phyloP scores from a whole-genome alignment of 2,797 vertebrate genomes.

The Enteromius trimaculatus region DNA sequence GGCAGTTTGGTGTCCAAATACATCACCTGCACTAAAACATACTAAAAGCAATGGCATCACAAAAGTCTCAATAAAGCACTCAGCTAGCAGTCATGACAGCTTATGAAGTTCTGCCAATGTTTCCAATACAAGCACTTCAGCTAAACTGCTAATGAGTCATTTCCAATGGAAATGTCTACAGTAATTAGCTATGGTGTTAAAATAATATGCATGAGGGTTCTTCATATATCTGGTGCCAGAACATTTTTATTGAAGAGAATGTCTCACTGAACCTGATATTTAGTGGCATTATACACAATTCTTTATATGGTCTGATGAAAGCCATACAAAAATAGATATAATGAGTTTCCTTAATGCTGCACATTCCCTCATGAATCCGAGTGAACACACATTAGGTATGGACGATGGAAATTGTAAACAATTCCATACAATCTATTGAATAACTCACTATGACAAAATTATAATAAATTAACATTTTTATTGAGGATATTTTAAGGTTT shows the following conservation, averaged over 20 bases:
- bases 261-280: background rate
- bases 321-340: background rate
- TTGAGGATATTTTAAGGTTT: conserved; percentile 4
- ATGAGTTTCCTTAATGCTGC: background rate
- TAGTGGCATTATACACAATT: background rate
- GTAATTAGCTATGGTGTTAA: background rate
- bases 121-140: background rate
- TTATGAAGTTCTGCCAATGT: background rate
- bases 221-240: background rate
- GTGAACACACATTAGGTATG: background rate
- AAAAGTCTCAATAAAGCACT: background rate
- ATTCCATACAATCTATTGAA: background rate
- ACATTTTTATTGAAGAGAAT: background rate
- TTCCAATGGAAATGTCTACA: background rate
- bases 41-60: background rate
- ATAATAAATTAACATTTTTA: conserved; percentile 3
- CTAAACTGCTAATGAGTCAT: background rate
- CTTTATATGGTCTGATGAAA: background rate
- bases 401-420: background rate
- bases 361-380: background rate
- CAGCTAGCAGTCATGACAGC: background rate
- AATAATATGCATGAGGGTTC: background rate
- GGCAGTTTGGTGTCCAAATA: background rate
- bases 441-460: background rate
- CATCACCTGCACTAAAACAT: background rate